These are phyloP conservation scores for Hippocampus abdominalis DNA, from an alignment of 2,113 vertebrate species.

Conservation along the genomic window DNA sequence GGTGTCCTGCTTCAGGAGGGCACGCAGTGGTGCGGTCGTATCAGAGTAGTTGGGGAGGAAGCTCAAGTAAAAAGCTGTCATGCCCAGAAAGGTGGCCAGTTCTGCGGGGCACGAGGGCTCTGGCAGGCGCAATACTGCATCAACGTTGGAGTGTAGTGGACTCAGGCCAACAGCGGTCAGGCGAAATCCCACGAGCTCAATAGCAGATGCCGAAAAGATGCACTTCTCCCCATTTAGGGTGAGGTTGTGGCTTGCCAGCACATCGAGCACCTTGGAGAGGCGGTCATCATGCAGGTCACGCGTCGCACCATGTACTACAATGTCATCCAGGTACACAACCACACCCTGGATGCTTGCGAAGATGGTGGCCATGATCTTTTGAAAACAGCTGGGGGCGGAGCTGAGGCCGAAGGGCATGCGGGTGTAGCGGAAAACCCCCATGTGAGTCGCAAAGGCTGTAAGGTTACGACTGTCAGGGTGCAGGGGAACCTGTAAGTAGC, in stretches of 20 bases:
- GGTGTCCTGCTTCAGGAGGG: no score
- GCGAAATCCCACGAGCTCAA: no score
- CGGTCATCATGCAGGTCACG: neutral
- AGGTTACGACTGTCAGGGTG: neutral
- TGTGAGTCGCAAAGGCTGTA: neutral
- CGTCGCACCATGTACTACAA: neutral
- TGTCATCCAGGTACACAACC: neutral
- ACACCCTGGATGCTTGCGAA: neutral
- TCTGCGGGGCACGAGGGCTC: no score
- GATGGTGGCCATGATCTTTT: neutral
- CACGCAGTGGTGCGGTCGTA: no score
- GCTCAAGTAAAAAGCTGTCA: no score
- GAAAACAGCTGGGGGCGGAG: neutral
- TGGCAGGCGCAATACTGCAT: no score
- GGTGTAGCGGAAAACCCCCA: neutral
- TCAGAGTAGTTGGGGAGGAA: no score
- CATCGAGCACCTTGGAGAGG: neutral
- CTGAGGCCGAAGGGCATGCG: neutral
- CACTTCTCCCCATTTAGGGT: no score
- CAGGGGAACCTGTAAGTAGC: neutral
- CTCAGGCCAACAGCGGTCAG: no score
- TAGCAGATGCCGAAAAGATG: no score
- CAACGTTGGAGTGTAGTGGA: no score
- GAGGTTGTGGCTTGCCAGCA: neutral
- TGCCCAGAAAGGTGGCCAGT: no score